phyloP scores from a whole-genome alignment of 2,888 invertebrate genomes.

The Chloromyia formosa region DNA sequence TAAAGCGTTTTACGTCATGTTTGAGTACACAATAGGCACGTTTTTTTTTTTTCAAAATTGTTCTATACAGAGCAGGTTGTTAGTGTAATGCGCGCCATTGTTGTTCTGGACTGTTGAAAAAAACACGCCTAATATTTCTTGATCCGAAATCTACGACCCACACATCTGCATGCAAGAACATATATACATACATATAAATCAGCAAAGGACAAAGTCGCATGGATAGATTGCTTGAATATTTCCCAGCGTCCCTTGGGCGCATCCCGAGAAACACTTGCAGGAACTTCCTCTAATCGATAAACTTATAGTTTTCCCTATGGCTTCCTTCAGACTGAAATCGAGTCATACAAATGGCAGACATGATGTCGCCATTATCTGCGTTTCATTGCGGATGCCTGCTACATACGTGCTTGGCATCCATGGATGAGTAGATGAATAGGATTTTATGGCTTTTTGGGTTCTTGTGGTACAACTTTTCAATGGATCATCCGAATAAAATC shows the following conservation, averaged over 20 bases:
- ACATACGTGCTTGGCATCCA: constrained; percentile 41
- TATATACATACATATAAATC: background rate
- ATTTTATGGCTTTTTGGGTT: constrained; percentile 2
- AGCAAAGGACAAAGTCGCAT: no score
- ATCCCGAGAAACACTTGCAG: background rate
- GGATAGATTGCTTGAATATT: no score
- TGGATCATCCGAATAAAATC: background rate
- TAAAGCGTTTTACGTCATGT: background rate
- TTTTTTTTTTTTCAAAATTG: no score
- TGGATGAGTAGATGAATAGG: constrained; percentile 28
- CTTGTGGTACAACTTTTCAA: constrained; percentile 8
- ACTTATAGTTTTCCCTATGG: constrained; percentile 7
- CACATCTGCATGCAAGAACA: background rate
- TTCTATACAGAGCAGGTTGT: no score
- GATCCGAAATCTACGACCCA: background rate
- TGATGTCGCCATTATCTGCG: constrained; percentile 50
- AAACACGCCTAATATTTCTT: no score
- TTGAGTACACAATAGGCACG: no score
- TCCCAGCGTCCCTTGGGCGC: background rate
- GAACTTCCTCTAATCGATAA: constrained; percentile 19
- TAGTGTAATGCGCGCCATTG: no score
- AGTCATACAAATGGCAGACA: constrained; percentile 48
- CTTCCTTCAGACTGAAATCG: constrained; percentile 36
- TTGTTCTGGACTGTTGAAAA: no score
- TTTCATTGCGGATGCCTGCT: constrained; percentile 30